Evolutionary conservation across 2,113 vertebrate genomes (phyloP).

Genomic region (Dromas ardeola): DNA sequence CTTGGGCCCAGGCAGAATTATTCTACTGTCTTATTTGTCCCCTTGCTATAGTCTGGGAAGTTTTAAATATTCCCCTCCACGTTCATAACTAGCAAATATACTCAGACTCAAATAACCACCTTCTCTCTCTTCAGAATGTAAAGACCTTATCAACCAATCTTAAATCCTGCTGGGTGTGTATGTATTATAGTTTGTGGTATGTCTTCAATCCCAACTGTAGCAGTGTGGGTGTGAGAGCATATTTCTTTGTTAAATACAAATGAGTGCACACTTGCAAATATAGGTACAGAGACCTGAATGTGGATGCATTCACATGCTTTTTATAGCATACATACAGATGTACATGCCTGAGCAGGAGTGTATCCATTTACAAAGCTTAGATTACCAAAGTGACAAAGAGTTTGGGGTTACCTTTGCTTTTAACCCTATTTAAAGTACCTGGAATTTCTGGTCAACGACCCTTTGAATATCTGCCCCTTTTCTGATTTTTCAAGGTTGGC

Average conservation of each 20-base stretch:
- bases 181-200: not conserved
- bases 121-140: not conserved
- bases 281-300: not conserved
- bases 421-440: not conserved
- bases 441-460: not conserved
- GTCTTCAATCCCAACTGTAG: not conserved
- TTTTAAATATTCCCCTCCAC: not conserved
- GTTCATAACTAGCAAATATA: not conserved
- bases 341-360: not conserved
- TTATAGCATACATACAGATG: not conserved
- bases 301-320: not conserved
- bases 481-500: not conserved
- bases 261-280: not conserved
- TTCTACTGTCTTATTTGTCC: not conserved
- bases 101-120: not conserved
- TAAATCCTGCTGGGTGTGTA: not conserved
- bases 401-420: not conserved
- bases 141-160: not conserved
- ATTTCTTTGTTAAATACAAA: not conserved
- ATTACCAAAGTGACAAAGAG: not conserved
- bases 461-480: not conserved
- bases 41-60: not conserved
- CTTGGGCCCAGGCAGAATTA: not conserved
- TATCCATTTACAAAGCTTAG: not conserved
- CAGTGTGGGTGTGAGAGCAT: rapidly evolving